A percentile compares a stretch with the other conserved stretches of the same genome.
These are phyloP conservation scores for Mechanitis messenoides DNA, from an alignment of 2,888 invertebrate genomes.

Conservation along the genomic window DNA sequence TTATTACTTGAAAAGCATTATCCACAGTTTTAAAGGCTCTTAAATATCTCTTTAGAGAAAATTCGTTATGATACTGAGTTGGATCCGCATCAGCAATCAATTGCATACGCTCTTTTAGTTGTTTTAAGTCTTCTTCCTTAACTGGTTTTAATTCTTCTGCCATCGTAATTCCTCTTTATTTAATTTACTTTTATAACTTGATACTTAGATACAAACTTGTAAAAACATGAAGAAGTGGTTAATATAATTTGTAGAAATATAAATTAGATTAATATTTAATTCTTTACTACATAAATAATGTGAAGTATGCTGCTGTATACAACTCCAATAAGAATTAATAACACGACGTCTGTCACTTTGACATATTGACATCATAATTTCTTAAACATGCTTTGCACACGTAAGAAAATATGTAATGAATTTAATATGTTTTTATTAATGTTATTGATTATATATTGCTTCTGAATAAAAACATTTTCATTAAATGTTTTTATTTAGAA, in stretches of 20 bases:
- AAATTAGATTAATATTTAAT: conserved; percentile 2
- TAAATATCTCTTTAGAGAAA: conserved; percentile 82
- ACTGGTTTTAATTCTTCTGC: conserved; percentile 71
- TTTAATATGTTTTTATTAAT: too few relatives aligned
- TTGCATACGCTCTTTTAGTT: conserved; percentile 83
- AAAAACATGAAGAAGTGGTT: not conserved
- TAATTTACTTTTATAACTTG: not conserved
- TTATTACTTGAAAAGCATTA: conserved; percentile 82
- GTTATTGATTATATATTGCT: too few relatives aligned
- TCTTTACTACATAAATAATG: not conserved
- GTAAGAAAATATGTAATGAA: too few relatives aligned
- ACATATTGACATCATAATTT: too few relatives aligned
- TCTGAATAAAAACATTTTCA: too few relatives aligned
- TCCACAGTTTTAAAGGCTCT: conserved; percentile 85
- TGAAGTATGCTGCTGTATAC: too few relatives aligned
- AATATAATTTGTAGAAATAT: conserved; percentile 1
- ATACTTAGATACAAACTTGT: not conserved
- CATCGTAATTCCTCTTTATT: conserved; percentile 38
- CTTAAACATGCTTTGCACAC: too few relatives aligned
- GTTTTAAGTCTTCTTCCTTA: conserved; percentile 79
- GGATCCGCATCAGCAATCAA: conserved; percentile 84
- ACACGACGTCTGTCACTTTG: too few relatives aligned
- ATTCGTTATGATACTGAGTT: conserved; percentile 84
- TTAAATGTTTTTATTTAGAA: too few relatives aligned
- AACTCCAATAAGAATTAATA: too few relatives aligned